Percentiles rank a stretch among this genome's conserved stretches.
These are phyloP conservation scores for Lepetodrilus schrolli DNA, from an alignment of 2,888 invertebrate genomes.

Conservation along the genomic window DNA sequence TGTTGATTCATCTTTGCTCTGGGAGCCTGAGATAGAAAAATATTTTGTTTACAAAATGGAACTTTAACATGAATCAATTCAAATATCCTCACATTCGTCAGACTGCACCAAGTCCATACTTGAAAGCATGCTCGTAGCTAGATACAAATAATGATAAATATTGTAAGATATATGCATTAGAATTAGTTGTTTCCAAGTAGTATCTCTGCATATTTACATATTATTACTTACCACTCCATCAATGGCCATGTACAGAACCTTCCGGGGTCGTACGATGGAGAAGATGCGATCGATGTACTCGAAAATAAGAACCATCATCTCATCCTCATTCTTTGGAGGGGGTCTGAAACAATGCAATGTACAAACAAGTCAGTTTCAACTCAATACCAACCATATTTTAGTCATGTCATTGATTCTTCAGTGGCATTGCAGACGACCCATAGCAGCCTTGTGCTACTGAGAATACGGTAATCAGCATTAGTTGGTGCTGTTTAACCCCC, in stretches of 20 bases:
- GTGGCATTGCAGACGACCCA: no score
- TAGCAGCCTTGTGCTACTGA: no score
- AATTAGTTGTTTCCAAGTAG: no score
- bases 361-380: no score
- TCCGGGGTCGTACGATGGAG: slow-evolving; percentile 90
- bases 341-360: slow-evolving; percentile 78
- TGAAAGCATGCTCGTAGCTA: not conserved
- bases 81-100: not conserved
- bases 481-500: no score
- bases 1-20: slow-evolving; percentile 99
- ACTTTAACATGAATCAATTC: not conserved
- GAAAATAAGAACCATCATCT: slow-evolving; percentile 99
- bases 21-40: slow-evolving; percentile 82
- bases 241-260: slow-evolving; percentile 98
- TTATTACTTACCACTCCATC: slow-evolving; percentile 94
- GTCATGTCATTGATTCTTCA: no score
- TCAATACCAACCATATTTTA: no score
- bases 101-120: not conserved
- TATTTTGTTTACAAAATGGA: no score
- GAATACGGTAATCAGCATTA: no score
- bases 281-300: slow-evolving; percentile 98
- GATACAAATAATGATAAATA: not conserved
- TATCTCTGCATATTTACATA: no score
- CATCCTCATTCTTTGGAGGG: slow-evolving; percentile 97
- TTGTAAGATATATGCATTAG: no score